phyloP scores from a whole-genome alignment of 2,888 invertebrate genomes.

The Eupithecia abbreviata region DNA sequence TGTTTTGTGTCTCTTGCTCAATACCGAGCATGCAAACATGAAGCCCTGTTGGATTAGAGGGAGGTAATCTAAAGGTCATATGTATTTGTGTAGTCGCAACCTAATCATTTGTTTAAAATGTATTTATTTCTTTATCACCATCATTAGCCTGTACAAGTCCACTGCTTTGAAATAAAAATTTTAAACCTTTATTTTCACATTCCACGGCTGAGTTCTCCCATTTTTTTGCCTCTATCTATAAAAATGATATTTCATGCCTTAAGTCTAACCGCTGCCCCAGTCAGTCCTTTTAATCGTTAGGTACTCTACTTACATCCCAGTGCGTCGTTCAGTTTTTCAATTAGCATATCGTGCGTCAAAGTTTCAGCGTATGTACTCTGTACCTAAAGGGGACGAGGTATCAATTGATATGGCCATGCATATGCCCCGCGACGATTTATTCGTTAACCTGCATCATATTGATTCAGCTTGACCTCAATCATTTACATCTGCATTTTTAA shows the following conservation, averaged over 20 bases:
- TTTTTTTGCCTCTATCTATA: neutral
- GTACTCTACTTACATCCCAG: constrained; percentile 13
- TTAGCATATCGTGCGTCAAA: constrained; percentile 50
- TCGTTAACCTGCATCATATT: constrained; percentile 76
- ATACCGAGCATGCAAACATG: neutral
- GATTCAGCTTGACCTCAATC: constrained; percentile 75
- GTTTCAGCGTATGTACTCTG: constrained; percentile 38
- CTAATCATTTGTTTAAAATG: neutral
- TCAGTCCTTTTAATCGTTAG: neutral
- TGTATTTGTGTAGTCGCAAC: neutral
- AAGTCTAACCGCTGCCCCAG: neutral
- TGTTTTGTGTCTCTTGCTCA: constrained; percentile 37
- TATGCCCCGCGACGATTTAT: constrained; percentile 72
- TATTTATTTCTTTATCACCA: neutral
- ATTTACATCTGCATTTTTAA: constrained; percentile 52
- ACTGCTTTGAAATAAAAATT: neutral
- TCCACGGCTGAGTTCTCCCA: neutral
- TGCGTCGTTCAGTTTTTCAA: constrained; percentile 51
- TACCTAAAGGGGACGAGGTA: constrained; percentile 51
- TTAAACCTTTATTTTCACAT: neutral
- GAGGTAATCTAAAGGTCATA: neutral
- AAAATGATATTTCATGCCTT: neutral
- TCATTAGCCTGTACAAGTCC: too few relatives aligned
- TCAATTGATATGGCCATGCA: constrained; percentile 79
- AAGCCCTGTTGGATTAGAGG: neutral